Evolutionary conservation across 92 coral and sea anemone genomes (phyloP), one percentile per base, ranked within the genome.

Genomic region (Umimayanthus chanpuru): DNA sequence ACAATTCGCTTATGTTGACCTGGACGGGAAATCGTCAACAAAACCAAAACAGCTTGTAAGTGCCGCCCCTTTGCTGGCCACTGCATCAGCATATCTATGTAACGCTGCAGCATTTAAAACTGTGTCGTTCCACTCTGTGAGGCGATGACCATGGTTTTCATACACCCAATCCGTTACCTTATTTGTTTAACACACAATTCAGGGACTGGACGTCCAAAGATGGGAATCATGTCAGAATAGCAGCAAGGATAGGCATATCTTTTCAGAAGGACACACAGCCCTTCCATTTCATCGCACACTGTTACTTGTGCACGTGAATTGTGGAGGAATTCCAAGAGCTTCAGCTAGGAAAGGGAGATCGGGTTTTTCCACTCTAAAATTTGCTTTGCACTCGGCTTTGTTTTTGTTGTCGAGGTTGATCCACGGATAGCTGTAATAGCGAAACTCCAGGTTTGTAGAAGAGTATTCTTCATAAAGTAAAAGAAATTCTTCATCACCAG

Each of bases 311-410:
- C 89, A 91, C 58, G 9, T 61, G 68, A 91, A 91, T 58, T 5
- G 47, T n/a, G 64, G 58, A 29, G 86, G 91, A 77, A 91, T 88
- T 40, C 82, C 79, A 38, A 91, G 91, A 32, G 39, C 80, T 55
- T 91, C 82, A 18, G 68, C 93, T 49, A 91, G 80, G 81, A 77
- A 65, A 25, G 82, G 81, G 9, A 77, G 67, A 55, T 91, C 77
- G 47, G 82, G 47, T 84, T 88, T 91, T 79, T 82, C 91, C 20
- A 83, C 72, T 66, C 93, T 85, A 47, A 91, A 88, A 73, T 91
- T 80, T 30, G 89, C 89, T 50, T 73, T 91, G 72, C 93, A 88
- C 78, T 91, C 89, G 11, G 91, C 82, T 47, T 64, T 89, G 64
- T 89, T 82, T 23, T 89, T 86, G 79, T 16, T 66, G 39, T 81